A percentile compares a stretch with the other conserved stretches of the same genome.
phyloP scores from a whole-genome alignment of 2,797 vertebrate species.

The Cirrhinus mrigala region DNA sequence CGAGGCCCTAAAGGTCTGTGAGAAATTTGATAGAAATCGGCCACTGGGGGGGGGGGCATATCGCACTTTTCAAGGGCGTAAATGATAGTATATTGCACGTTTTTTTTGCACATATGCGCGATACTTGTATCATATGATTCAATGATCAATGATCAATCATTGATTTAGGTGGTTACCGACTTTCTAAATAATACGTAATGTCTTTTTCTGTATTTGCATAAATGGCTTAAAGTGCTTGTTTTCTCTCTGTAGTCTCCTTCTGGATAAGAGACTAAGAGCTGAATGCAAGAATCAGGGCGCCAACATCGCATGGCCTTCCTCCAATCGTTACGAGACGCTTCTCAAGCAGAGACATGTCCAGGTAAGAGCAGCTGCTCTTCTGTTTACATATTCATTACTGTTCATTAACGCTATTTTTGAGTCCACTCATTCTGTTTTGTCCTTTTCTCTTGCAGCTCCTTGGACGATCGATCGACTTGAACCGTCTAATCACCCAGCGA shows the following conservation, averaged over 20 bases:
- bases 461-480: constrained; percentile 96
- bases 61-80: no score
- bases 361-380: constrained; percentile 72
- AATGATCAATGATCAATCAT: no score
- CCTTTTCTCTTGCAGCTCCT: constrained; percentile 83
- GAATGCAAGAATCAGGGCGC: constrained; percentile 97
- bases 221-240: not conserved
- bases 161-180: no score
- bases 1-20: no score
- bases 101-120: no score
- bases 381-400: not conserved
- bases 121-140: no score
- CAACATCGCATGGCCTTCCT: constrained; percentile 87
- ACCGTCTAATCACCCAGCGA: constrained; percentile 95
- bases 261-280: constrained; percentile 92
- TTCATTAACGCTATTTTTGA: not conserved
- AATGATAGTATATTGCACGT: no score
- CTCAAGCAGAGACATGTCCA: constrained; percentile 97
- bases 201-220: no score
- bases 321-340: constrained; percentile 95
- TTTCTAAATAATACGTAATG: no score
- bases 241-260: constrained; percentile 82
- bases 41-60: no score
- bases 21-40: no score
- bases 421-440: not conserved